Conservation (phyloP, 1,140 invertebrate genomes). For the Nephila pilipes region DNA sequence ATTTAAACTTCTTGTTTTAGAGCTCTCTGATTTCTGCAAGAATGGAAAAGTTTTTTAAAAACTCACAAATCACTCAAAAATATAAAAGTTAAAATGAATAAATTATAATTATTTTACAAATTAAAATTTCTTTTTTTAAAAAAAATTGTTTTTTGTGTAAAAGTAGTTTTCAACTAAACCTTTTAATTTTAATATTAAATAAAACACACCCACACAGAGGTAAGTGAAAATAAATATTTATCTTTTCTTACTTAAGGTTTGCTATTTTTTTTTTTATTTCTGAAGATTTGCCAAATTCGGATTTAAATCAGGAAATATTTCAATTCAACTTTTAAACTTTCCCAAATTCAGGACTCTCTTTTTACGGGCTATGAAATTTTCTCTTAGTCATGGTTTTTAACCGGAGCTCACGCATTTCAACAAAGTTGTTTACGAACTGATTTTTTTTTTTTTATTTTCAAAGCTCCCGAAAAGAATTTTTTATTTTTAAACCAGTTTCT, state of each 20-base stretch:
- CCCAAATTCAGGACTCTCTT: neutral
- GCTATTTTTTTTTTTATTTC: neutral
- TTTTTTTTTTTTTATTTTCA: slow-evolving; percentile 14
- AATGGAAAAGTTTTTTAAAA: too few species aligned
- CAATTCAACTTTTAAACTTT: slow-evolving; percentile 39
- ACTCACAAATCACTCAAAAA: too few species aligned
- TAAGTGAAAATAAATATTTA: neutral
- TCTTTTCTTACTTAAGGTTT: neutral
- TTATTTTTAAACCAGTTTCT: neutral
- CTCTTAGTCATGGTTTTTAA: slow-evolving; percentile 38
- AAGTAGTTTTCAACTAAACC: too few species aligned
- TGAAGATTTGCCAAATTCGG: neutral
- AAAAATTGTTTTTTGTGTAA: too few species aligned
- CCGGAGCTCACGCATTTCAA: slow-evolving; percentile 37
- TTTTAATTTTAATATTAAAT: neutral
- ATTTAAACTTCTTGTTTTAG: too few species aligned
- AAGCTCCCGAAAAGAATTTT: neutral
- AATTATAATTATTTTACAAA: too few species aligned
- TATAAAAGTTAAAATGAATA: too few species aligned
- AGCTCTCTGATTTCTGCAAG: too few species aligned
- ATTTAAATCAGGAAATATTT: slow-evolving; percentile 32
- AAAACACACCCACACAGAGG: too few species aligned
- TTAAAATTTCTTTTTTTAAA: too few species aligned
- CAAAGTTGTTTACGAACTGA: slow-evolving; percentile 35
- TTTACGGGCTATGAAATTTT: slow-evolving; percentile 41